Percentiles rank a stretch among this genome's conserved stretches.
Evolutionary conservation across 2,113 vertebrate genomes (phyloP).

Genomic region (Sitta europaea): DNA sequence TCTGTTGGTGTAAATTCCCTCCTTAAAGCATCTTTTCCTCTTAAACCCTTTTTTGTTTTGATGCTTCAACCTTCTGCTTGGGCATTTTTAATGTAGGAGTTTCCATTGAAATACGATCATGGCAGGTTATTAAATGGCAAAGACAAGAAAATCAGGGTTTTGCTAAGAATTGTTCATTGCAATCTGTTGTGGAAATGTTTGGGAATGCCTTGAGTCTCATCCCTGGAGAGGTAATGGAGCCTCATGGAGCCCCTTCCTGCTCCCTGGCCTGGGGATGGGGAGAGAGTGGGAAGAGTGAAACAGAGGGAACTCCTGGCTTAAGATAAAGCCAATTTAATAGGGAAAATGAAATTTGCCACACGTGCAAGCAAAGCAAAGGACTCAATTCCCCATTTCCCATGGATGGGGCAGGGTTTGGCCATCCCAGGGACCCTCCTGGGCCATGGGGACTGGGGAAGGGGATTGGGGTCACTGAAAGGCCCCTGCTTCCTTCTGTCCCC

Average conservation of each 20-base stretch:
- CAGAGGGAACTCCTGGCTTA: neutral
- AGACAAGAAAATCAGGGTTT: neutral
- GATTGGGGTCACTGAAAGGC: accelerated
- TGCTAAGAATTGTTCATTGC: neutral
- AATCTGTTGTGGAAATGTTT: neutral
- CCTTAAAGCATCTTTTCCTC: neutral
- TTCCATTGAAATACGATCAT: neutral
- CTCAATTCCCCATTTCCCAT: neutral
- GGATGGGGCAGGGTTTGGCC: neutral
- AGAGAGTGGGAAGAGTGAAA: neutral
- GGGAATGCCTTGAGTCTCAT: neutral
- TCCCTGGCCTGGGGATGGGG: neutral
- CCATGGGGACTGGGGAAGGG: neutral
- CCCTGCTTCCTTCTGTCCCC: neutral
- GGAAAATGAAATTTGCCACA: neutral
- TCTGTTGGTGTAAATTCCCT: neutral
- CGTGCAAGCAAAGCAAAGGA: neutral
- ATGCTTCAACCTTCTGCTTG: neutral
- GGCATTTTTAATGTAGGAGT: neutral
- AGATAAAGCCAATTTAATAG: neutral
- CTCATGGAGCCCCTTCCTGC: neutral
- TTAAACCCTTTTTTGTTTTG: neutral
- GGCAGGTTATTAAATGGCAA: neutral
- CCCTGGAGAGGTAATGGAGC: neutral
- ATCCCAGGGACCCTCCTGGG: accelerated